phyloP scores from a whole-genome alignment of 2,888 invertebrate species.

The Rhorus exstirpatorius region DNA sequence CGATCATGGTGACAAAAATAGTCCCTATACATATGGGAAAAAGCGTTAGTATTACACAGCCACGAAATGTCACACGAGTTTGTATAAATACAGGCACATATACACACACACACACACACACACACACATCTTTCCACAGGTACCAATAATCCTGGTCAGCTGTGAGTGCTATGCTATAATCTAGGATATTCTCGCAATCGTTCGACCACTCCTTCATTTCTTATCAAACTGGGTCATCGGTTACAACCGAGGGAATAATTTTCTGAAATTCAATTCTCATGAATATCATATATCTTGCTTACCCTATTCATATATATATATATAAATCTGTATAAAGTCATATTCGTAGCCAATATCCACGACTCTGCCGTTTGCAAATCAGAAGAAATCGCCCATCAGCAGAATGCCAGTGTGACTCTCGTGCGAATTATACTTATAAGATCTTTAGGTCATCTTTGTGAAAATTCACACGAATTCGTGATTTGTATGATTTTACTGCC shows the following conservation, averaged over 20 bases:
- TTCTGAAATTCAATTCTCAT: slow-evolving; percentile 70
- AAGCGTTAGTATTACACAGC: slow-evolving; percentile 15
- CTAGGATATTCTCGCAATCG: slow-evolving; percentile 61
- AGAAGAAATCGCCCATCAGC: slow-evolving; percentile 59
- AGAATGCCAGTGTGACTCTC: slow-evolving; percentile 36
- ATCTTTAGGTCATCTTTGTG: slow-evolving; percentile 49
- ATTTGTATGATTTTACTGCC: neutral
- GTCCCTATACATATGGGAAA: neutral
- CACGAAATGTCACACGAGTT: slow-evolving; percentile 48
- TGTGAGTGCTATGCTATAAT: slow-evolving; percentile 53
- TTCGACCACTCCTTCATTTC: slow-evolving; percentile 67
- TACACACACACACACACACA: too few species aligned
- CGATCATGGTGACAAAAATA: neutral
- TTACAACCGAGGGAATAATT: slow-evolving; percentile 66
- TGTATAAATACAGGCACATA: slow-evolving; percentile 35
- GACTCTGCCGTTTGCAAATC: slow-evolving; percentile 40
- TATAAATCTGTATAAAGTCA: neutral
- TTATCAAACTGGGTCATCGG: slow-evolving; percentile 67
- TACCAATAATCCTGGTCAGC: slow-evolving; percentile 61
- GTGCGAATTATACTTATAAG: neutral
- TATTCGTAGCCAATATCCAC: slow-evolving; percentile 22
- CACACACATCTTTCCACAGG: slow-evolving; percentile 3
- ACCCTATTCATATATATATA: neutral
- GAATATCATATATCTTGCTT: slow-evolving; percentile 48
- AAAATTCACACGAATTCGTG: slow-evolving; percentile 31